A percentile compares a stretch with the other conserved stretches of the same genome.
Evolutionary conservation across 1,140 invertebrate genomes (phyloP).

Genomic region (Sarcophaga bullata): DNA sequence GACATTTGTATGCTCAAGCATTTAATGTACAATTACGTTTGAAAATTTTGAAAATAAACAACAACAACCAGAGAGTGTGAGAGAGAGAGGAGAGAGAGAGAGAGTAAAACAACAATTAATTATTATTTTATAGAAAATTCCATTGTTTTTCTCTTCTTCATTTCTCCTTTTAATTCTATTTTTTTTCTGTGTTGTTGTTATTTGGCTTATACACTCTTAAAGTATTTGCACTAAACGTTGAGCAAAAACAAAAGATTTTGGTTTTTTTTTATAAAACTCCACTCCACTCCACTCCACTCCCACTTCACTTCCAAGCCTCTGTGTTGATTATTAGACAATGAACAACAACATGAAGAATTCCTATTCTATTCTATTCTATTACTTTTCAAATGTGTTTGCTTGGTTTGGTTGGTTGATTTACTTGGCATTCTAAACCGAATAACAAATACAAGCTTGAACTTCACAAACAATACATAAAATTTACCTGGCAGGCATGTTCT

Average conservation of each 20-base stretch:
- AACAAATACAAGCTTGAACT: no score
- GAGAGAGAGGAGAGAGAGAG: no score
- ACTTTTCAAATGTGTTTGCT: no score
- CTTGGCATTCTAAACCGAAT: no score
- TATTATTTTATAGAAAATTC: slow-evolving; percentile 11
- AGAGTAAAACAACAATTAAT: not conserved
- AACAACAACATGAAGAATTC: not conserved
- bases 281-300: no score
- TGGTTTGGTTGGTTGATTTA: no score
- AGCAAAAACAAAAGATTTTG: slow-evolving; percentile 4
- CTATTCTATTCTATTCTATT: no score
- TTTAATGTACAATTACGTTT: not conserved
- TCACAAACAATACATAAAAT: not conserved
- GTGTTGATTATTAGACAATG: not conserved
- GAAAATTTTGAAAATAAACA: not conserved
- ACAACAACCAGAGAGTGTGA: not conserved
- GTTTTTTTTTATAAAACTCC: not conserved
- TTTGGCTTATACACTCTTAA: not conserved
- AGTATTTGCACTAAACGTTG: not conserved
- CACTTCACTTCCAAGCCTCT: not conserved
- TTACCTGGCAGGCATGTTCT: slow-evolving; percentile 1
- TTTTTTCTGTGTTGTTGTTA: not conserved
- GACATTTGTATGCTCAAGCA: slow-evolving; percentile 19
- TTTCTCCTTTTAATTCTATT: not conserved
- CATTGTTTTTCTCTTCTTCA: not conserved